Percentiles rank a stretch among this genome's conserved stretches.
Evolutionary conservation across 2,797 vertebrate species (phyloP).

Genomic region (Limosa lapponica): DNA sequence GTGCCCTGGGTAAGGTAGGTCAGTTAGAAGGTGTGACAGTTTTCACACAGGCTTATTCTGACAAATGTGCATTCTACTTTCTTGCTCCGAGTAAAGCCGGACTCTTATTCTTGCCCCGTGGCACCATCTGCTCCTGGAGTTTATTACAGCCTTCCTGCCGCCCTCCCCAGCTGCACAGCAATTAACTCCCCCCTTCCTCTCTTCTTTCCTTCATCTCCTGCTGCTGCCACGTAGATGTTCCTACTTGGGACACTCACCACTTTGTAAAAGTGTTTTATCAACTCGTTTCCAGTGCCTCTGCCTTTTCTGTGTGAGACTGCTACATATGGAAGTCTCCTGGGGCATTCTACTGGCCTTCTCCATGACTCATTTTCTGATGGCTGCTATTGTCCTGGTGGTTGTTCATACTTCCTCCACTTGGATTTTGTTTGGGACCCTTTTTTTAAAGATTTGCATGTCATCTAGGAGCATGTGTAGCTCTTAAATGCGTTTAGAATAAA

Average conservation of each 20-base stretch:
- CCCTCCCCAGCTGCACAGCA: not conserved
- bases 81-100: not conserved
- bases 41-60: not conserved
- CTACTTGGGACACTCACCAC: not conserved
- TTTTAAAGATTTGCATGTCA: not conserved
- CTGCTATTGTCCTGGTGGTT: not conserved
- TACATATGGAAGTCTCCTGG: not conserved
- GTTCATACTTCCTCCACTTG: not conserved
- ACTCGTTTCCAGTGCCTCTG: not conserved
- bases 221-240: not conserved
- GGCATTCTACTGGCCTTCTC: not conserved
- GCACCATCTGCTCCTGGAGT: not conserved
- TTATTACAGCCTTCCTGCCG: slow-evolving; percentile 12
- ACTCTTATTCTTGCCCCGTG: not conserved
- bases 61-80: not conserved
- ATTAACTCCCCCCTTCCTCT: not conserved
- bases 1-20: not conserved
- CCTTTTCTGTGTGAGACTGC: not conserved
- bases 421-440: not conserved
- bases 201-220: not conserved
- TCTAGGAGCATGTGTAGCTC: not conserved
- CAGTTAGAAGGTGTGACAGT: not conserved
- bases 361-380: not conserved
- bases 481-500: not conserved
- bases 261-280: not conserved